These are phyloP conservation scores for Pantherophis guttatus DNA, from an alignment of 2,113 vertebrate genomes.

Conservation along the genomic window DNA sequence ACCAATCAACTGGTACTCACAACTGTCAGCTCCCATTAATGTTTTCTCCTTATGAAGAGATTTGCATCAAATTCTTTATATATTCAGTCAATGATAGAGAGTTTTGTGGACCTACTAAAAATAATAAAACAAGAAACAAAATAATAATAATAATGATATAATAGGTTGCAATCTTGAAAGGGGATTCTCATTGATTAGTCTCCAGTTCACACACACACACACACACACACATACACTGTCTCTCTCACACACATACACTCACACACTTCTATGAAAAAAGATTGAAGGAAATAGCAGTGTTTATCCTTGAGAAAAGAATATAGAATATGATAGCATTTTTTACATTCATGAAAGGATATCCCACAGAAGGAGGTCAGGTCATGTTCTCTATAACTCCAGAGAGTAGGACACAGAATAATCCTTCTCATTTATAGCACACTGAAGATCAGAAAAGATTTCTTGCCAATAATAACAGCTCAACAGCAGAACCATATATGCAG, in stretches of 20 bases:
- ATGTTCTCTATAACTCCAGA: neutral
- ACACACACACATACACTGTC: too few relatives aligned
- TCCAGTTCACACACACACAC: neutral
- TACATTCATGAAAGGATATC: neutral
- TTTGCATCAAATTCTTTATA: neutral
- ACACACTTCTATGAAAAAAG: neutral
- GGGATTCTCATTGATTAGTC: neutral
- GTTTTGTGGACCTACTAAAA: neutral
- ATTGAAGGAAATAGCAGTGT: neutral
- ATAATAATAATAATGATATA: neutral
- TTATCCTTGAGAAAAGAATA: neutral
- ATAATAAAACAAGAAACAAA: neutral
- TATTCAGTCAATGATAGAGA: neutral
- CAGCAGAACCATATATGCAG: neutral
- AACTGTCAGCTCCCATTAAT: neutral
- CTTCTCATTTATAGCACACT: neutral
- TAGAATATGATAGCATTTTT: neutral
- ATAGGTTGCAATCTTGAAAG: neutral
- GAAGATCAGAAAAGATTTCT: neutral
- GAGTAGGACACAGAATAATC: neutral
- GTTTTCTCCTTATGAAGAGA: neutral
- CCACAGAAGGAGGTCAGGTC: neutral
- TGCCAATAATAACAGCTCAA: neutral
- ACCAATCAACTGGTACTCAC: conserved; percentile 51
- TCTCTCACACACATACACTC: too few relatives aligned